Evolutionary conservation across 2,797 vertebrate genomes (phyloP).

Genomic region (Pygocentrus nattereri): DNA sequence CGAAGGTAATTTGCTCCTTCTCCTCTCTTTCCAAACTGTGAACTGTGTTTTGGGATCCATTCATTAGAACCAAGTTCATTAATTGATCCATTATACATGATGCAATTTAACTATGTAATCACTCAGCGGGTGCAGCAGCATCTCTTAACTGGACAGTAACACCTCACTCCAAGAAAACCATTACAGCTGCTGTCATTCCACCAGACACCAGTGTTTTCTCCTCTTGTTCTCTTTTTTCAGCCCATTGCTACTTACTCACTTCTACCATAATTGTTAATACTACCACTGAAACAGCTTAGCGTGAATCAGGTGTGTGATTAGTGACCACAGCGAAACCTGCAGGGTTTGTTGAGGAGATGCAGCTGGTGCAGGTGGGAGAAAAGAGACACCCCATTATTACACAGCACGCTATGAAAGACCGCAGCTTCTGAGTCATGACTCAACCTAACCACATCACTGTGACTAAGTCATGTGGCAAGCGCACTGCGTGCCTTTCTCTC

Average conservation of each 20-base stretch:
- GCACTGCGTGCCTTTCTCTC: slow-evolving; percentile 9
- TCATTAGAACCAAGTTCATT: no score
- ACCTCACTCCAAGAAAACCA: neutral
- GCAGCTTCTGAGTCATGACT: slow-evolving; percentile 6
- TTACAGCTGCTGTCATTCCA: neutral
- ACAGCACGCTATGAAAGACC: slow-evolving; percentile 17
- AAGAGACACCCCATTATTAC: slow-evolving; percentile 45
- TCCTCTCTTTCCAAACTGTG: no score
- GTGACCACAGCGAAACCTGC: slow-evolving; percentile 30
- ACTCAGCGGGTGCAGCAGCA: neutral
- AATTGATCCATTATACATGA: no score
- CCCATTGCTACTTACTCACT: slow-evolving; percentile 10
- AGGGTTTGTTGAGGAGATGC: slow-evolving; percentile 26
- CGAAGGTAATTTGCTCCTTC: no score
- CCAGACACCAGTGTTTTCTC: slow-evolving; percentile 7
- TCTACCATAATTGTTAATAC: slow-evolving; percentile 26
- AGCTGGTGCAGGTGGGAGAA: slow-evolving; percentile 49
- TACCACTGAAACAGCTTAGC: neutral
- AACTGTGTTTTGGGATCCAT: no score
- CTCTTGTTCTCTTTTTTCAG: neutral
- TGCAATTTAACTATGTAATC: no score
- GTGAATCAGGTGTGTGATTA: slow-evolving; percentile 26
- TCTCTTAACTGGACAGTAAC: neutral
- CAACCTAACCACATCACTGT: slow-evolving; percentile 15
- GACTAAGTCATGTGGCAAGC: neutral